Base-by-base conservation (phyloP, 2,797 vertebrate species). In the Liparis tanakae region DNA sequence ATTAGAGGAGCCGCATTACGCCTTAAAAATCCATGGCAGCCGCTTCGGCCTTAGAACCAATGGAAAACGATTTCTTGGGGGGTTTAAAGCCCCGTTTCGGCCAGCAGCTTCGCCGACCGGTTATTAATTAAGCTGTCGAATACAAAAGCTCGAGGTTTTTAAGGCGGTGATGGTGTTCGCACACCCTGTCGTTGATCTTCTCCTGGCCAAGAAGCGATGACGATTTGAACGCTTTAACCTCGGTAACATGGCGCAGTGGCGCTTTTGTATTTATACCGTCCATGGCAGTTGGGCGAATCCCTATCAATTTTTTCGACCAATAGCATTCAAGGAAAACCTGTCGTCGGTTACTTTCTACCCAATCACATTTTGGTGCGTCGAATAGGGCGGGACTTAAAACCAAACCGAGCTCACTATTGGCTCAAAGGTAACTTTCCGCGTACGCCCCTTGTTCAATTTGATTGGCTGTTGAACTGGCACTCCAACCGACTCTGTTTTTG, bases 11-110 rank as follows among this genome's bases (percentile, higher is more conserved):
- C 93, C 92, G 92, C 94, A 94, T 95, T 82, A 87, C 76, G 91
- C 88, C 87, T 93, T 94, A 95, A 90, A 95, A 92, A 89, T 87
- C 92, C 94, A 95, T 95, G 64, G 78, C 87, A 72, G 92, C 91
- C 93, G 77, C 44, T 68, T 55, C 1, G 90, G 93, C 89, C 88
- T 75, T 71, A 20, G 6, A 37, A 17, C 53, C 51, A 5, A 30
- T 22, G 6, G 6, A 3, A 58, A 63, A 86, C 53, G 22, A 10
- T 5, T 41, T 13, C 14, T 41, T 41, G 25, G 25, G 25, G 25
- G 6, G 7, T 4, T 22, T 74, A 79, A 74, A 36, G 0, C 1
- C 13, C 0, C 9, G 25, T 12, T 48, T 22, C 0, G 55, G 63
- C 81, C 83, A 86, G 86, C 85, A 41, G 39, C 5, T 56, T 8